Conservation (phyloP, 2,797 vertebrate species). For the Spinibarbus caldwelli region DNA sequence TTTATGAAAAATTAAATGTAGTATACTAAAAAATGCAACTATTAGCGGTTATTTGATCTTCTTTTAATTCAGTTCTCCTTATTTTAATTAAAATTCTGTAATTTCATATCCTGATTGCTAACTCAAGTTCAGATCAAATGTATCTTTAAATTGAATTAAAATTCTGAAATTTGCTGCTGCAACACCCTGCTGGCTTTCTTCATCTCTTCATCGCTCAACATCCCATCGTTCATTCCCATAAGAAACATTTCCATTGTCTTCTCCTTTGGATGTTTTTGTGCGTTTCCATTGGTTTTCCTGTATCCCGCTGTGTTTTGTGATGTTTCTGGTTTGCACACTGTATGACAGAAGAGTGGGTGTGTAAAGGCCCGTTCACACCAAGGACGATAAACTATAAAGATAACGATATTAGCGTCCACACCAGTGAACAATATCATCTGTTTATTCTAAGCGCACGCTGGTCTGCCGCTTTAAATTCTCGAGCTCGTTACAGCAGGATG, state of each 20-base stretch:
- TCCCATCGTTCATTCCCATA: too few relatives aligned
- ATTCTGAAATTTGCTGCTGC: neutral
- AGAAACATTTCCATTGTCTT: neutral
- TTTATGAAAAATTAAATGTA: neutral
- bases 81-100: neutral
- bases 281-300: neutral
- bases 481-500: too few relatives aligned
- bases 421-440: too few relatives aligned
- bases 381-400: too few relatives aligned
- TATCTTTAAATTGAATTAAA: too few relatives aligned
- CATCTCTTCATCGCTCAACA: neutral
- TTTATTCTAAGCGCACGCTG: too few relatives aligned
- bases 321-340: neutral
- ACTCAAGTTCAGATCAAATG: neutral
- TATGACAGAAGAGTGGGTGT: constrained; percentile 29
- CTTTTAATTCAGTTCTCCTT: neutral
- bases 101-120: neutral
- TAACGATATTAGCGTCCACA: too few relatives aligned
- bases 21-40: neutral
- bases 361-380: too few relatives aligned
- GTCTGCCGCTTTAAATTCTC: too few relatives aligned
- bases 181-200: neutral
- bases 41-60: neutral
- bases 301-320: neutral
- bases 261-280: neutral